Evolutionary conservation across 1,140 invertebrate species (phyloP).

Genomic region (Vanessa tameamea): DNA sequence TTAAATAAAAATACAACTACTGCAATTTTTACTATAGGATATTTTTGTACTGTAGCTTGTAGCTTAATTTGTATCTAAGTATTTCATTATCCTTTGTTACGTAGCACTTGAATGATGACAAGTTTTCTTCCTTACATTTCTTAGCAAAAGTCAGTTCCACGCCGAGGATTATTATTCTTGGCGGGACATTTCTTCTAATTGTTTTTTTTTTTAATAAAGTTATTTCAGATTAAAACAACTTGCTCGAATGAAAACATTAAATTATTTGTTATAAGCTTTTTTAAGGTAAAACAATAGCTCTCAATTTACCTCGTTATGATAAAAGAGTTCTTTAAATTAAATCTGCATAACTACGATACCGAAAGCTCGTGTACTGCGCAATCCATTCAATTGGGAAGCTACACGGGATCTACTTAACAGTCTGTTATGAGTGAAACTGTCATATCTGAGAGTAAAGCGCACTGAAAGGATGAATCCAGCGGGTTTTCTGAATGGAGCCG

Average conservation of each 20-base stretch:
- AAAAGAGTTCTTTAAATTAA: conserved; percentile 17
- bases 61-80: conserved; percentile 7
- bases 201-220: not conserved
- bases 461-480: conserved; percentile 48
- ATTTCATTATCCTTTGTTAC: conserved; percentile 10
- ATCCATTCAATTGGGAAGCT: conserved; percentile 26
- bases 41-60: not conserved
- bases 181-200: too few relatives aligned
- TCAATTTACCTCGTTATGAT: conserved; percentile 16
- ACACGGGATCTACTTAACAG: conserved; percentile 20
- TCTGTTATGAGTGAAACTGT: conserved; percentile 44
- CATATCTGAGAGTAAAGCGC: conserved; percentile 48
- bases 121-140: conserved; percentile 2
- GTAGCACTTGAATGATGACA: conserved; percentile 8
- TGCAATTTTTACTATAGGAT: not conserved
- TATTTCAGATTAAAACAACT: not conserved
- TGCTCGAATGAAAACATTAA: not conserved
- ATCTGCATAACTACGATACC: conserved; percentile 19
- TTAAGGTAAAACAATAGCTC: conserved; percentile 1
- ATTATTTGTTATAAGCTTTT: not conserved
- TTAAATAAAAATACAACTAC: not conserved
- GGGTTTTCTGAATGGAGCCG: conserved; percentile 48
- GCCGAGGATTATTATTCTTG: not conserved
- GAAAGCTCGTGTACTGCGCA: conserved; percentile 12
- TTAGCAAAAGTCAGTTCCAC: not conserved